Evolutionary conservation across 2,797 vertebrate species (phyloP).

Genomic region (Semotilus atromaculatus): DNA sequence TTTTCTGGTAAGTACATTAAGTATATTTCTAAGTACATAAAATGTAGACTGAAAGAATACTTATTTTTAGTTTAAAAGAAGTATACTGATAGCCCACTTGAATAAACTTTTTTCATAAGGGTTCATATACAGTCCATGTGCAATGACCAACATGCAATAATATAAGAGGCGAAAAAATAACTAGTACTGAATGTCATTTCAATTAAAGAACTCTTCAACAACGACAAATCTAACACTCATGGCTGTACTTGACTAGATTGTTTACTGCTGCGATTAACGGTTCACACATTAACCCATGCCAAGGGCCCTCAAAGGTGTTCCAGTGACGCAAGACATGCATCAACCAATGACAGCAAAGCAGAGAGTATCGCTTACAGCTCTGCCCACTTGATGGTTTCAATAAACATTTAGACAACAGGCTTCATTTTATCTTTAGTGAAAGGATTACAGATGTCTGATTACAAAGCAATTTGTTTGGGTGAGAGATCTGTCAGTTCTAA

Average conservation of each 20-base stretch:
- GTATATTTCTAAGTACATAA: too few species aligned
- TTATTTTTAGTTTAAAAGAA: neutral
- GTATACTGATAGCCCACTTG: neutral
- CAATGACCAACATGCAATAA: neutral
- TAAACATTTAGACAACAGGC: constrained; percentile 8
- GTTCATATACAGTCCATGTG: too few species aligned
- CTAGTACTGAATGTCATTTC: neutral
- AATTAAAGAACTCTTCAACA: neutral
- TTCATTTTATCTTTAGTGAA: neutral
- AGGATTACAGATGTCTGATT: neutral
- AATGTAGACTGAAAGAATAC: too few species aligned
- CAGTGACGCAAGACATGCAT: neutral
- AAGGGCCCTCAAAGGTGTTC: constrained; percentile 15
- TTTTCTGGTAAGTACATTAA: too few species aligned
- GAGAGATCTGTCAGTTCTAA: neutral
- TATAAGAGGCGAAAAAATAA: neutral
- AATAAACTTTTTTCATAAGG: neutral
- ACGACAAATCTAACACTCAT: neutral
- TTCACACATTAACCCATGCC: constrained; percentile 10
- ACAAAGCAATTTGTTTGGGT: neutral
- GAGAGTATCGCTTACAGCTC: neutral
- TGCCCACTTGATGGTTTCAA: constrained; percentile 5
- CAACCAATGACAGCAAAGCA: constrained; percentile 28
- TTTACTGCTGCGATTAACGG: neutral
- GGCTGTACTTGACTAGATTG: neutral